These are phyloP conservation scores for Pholis gunnellus DNA, from an alignment of 2,113 vertebrate species.

Conservation along the genomic window DNA sequence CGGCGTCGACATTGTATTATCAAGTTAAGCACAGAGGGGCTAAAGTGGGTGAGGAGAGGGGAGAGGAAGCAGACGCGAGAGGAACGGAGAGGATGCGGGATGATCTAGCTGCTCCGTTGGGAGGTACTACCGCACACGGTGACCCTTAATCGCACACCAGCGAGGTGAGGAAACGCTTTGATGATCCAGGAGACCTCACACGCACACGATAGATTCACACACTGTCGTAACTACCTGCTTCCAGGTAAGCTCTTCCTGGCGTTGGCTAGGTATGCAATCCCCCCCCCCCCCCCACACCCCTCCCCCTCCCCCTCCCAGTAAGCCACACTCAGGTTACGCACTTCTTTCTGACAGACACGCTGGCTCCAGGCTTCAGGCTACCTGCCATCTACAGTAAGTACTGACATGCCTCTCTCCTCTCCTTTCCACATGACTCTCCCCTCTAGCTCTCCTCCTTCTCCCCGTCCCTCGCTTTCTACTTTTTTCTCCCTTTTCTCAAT, in stretches of 20 bases:
- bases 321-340: slow-evolving; percentile 73
- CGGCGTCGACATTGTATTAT: slow-evolving; percentile 29
- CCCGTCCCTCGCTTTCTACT: slow-evolving; percentile 39
- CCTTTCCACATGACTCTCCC: slow-evolving; percentile 47
- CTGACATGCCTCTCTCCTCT: slow-evolving; percentile 72
- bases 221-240: slow-evolving; percentile 67
- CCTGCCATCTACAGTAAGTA: slow-evolving; percentile 77
- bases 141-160: slow-evolving; percentile 67
- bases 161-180: slow-evolving; percentile 65
- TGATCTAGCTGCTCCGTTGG: slow-evolving; percentile 63
- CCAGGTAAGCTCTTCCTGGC: slow-evolving; percentile 74
- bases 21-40: slow-evolving; percentile 44
- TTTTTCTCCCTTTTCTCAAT: slow-evolving; percentile 25
- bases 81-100: slow-evolving; percentile 39
- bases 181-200: slow-evolving; percentile 70
- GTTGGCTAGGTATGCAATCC: slow-evolving; percentile 67
- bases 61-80: slow-evolving; percentile 47
- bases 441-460: slow-evolving; percentile 40
- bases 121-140: slow-evolving; percentile 66
- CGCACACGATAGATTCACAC: slow-evolving; percentile 56
- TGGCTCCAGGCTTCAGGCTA: slow-evolving; percentile 81
- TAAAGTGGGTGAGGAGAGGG: slow-evolving; percentile 14
- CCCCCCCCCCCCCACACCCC: not conserved
- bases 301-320: slow-evolving; percentile 33
- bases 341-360: slow-evolving; percentile 77